Base-by-base conservation (phyloP, 2,888 invertebrate genomes). In the Gari tellinella region DNA sequence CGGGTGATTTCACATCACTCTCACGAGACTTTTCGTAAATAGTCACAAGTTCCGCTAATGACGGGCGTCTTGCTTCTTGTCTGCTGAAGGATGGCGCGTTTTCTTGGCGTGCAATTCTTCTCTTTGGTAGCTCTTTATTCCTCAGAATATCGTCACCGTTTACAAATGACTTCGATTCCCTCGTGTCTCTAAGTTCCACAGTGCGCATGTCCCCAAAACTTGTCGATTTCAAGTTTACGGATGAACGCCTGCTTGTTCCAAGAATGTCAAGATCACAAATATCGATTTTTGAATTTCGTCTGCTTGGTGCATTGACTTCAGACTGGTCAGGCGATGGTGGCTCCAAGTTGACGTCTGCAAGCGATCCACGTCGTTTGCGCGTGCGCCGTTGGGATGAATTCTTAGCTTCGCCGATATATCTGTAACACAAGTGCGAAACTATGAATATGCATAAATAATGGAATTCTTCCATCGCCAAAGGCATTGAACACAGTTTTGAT, bases 321-420 rank as follows among this genome's bases (percentile, higher is more conserved):
- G 31, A 7, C 10, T 31, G 31, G 31, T 31, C 31, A 7, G 74
- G 68, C 7, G 78, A 56, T 15, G 60, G 55, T n/a, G 48, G 55
- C 17, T 79, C 78, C 17, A 79, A 31, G 40, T 62, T 67, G 48
- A 79, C 78, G 10, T 79, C 78, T 2, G 74, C 72, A 31, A 79
- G 64, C 12, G 74, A 74, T 2, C 68, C 78, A 5, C 72, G 45
- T 2, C 72, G 67, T 19, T 8, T 31, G 19, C 53, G 40, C 31
- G 31, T 31, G 4, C 31, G 4, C 31, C 31, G 4, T 10, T 31
- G 4, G 31, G 4, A 7, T 10, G 55, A 49, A 12, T 38, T 41
- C 17, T 41, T 17, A 3, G 64, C 4, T n/a, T 67, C 67, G 17
- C 31, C 25, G 19, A 67, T 55, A 38, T 73, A 73, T 57, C 73